Conservation (phyloP, 2,888 invertebrate genomes). For the Cantharis rufa region DNA sequence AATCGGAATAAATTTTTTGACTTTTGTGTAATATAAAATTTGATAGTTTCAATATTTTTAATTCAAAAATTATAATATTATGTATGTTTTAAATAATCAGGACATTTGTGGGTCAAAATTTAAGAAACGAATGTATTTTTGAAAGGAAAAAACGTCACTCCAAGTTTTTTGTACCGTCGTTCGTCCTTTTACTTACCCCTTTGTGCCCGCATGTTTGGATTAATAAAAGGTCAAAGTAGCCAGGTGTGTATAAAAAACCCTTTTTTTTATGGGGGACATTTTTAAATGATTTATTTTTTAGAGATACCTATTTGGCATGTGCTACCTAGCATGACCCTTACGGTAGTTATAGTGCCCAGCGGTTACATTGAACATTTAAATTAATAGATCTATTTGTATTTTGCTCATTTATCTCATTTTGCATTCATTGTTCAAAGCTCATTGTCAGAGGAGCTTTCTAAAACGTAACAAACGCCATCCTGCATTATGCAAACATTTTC, state of each 20-base stretch:
- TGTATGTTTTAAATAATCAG: not conserved
- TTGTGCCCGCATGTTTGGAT: slow-evolving; percentile 50
- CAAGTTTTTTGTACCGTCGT: slow-evolving; percentile 33
- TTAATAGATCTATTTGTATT: not conserved
- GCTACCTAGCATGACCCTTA: slow-evolving; percentile 28
- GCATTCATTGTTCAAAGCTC: not conserved
- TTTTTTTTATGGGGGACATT: slow-evolving; percentile 48
- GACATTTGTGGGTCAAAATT: slow-evolving; percentile 30
- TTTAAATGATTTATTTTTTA: slow-evolving; percentile 46
- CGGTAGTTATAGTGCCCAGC: not conserved
- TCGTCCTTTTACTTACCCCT: slow-evolving; percentile 40
- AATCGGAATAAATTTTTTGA: not conserved
- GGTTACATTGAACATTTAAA: not conserved
- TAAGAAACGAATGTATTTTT: slow-evolving; percentile 39
- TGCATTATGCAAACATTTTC: not conserved
- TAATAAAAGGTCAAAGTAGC: slow-evolving; percentile 47
- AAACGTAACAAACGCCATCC: not conserved
- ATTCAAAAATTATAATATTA: no score
- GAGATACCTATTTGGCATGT: slow-evolving; percentile 41
- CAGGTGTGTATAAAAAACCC: slow-evolving; percentile 53
- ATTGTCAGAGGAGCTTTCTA: not conserved
- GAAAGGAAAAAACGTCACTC: slow-evolving; percentile 45
- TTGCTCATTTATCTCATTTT: not conserved
- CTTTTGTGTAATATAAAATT: no score
- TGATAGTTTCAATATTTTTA: not conserved